phyloP scores from a whole-genome alignment of 2,113 vertebrate genomes.

The Hippoglossus stenolepis region DNA sequence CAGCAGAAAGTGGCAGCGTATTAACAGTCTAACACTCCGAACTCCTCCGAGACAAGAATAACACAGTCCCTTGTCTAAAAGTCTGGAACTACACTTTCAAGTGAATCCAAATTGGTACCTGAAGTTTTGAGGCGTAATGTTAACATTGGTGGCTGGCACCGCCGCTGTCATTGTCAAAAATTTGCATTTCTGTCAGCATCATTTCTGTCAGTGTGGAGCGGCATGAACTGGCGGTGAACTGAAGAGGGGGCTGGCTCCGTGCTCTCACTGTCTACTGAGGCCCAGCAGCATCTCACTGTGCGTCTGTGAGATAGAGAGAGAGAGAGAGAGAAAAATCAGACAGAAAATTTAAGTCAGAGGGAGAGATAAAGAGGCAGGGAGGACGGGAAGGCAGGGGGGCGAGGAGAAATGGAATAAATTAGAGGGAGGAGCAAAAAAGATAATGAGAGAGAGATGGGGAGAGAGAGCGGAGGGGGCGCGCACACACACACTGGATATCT shows the following conservation, averaged over 20 bases:
- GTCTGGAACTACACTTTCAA: constrained; percentile 64
- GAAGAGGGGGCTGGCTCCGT: constrained; percentile 57
- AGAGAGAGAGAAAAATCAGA: constrained; percentile 39
- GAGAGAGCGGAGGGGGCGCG: constrained; percentile 28
- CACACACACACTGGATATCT: constrained; percentile 34
- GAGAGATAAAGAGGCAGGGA: constrained; percentile 31
- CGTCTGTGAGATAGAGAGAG: constrained; percentile 15
- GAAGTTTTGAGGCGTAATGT: constrained; percentile 52
- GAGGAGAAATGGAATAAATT: constrained; percentile 42
- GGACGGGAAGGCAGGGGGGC: not conserved
- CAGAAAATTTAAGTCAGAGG: constrained; percentile 49
- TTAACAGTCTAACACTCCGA: constrained; percentile 44
- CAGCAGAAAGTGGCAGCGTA: constrained; percentile 42
- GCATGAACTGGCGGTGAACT: constrained; percentile 77
- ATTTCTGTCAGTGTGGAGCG: constrained; percentile 67
- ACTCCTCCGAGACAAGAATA: constrained; percentile 54
- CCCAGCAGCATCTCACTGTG: constrained; percentile 43
- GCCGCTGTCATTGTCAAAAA: constrained; percentile 57
- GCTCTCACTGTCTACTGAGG: constrained; percentile 52
- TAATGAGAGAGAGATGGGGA: not conserved
- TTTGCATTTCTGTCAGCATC: constrained; percentile 71
- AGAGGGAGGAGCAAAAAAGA: constrained; percentile 31
- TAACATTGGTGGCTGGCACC: constrained; percentile 51
- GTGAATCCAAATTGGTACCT: constrained; percentile 62
- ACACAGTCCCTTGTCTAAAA: constrained; percentile 60